Evolutionary conservation across 2,888 invertebrate species (phyloP).

Genomic region (Oxycera nigricornis): DNA sequence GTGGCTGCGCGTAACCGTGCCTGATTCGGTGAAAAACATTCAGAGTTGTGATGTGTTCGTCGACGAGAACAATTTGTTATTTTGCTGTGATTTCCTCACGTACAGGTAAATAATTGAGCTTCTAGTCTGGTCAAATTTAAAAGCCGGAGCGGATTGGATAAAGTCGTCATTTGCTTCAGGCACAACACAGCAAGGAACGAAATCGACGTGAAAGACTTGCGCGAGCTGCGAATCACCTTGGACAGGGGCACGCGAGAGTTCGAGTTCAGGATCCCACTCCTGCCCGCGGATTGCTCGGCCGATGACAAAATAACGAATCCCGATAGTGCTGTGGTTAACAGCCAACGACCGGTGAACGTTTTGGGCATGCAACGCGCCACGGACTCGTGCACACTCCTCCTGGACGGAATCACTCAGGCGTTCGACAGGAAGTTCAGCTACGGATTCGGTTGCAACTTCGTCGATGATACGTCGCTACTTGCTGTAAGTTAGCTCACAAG

Average conservation of each 20-base stretch:
- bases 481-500: constrained; percentile 31
- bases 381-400: constrained; percentile 55
- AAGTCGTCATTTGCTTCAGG: constrained; percentile 47
- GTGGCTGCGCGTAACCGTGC: neutral
- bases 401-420: constrained; percentile 52
- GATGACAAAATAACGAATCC: constrained; percentile 47
- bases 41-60: constrained; percentile 58
- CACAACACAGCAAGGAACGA: constrained; percentile 52
- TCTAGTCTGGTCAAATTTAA: neutral
- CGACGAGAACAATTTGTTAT: constrained; percentile 55
- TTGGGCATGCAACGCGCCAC: constrained; percentile 56
- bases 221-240: constrained; percentile 53
- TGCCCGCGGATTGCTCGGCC: constrained; percentile 50
- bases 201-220: constrained; percentile 56
- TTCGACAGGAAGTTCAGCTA: constrained; percentile 54
- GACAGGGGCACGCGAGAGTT: constrained; percentile 49
- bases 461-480: constrained; percentile 48
- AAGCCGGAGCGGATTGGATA: neutral
- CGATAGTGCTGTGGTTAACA: constrained; percentile 35
- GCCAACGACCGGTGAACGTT: constrained; percentile 45
- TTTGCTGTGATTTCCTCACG: constrained; percentile 55
- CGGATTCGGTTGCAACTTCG: constrained; percentile 54
- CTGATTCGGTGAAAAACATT: constrained; percentile 15
- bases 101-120: constrained; percentile 49
- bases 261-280: constrained; percentile 53